Evolutionary conservation across 2,113 vertebrate genomes (phyloP), one percentile per base, ranked within the genome.

Genomic region (Emydura subglobosa): DNA sequence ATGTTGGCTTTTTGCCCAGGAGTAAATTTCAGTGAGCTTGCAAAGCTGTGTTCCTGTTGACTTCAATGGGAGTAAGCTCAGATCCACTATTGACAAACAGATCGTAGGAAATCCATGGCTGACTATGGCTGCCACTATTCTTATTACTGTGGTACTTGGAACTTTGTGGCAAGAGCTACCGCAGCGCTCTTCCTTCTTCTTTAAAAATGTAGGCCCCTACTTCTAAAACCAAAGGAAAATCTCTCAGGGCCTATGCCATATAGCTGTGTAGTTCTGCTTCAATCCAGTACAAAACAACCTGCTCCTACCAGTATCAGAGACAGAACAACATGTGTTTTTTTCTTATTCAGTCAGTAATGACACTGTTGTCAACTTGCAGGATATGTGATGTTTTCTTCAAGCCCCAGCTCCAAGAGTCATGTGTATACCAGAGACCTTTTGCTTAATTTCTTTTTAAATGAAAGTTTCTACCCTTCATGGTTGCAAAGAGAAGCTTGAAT

Each of bases 261-360:
- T 9, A 31, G 34, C 61, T 86, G 29, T 2, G 10, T 25, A 16
- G 78, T 17, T 34, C 82, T 10, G 86, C 7, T 7, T 57, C 25
- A 0, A 9, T 57, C 91, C 84, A 85, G 27, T 76, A 82, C 13
- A 47, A 59, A 74, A 3, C 42, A 0, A 1, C 29, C 14, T 42
- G 13, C 21, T 50, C 4, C 1, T 7, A 76, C 42, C 47, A 83
- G 55, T 55, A 55, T 12, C 13, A 1, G 11, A 39, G 11, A 47
- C 74, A 9, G 47, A 82, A 76, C 55, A 51, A 34, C 14, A 16
- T 24, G 57, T 24, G 57, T 13, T 6, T 47, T 42, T 82, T 7
- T 72, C 25, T 14, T 82, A 2, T 0, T 79, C 42, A 47, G 42
- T 39, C 22, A 78, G 42, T 25, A 78, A 78, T 78, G 24, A 44